phyloP scores from a whole-genome alignment of 2,888 invertebrate genomes.

The Agelastica alni region DNA sequence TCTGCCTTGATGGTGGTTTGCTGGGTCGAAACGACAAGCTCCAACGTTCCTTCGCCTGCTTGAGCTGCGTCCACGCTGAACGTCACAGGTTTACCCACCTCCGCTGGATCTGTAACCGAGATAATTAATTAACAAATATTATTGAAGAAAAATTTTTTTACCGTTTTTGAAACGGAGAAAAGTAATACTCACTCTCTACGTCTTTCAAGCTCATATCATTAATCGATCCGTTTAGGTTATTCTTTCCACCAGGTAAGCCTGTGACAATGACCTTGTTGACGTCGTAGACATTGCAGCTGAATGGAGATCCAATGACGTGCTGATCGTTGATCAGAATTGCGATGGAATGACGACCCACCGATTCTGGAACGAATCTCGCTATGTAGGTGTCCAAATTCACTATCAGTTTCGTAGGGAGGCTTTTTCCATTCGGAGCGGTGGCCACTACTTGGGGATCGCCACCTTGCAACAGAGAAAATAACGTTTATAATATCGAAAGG shows the following conservation, averaged over 20 bases:
- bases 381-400: slow-evolving; percentile 71
- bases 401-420: slow-evolving; percentile 73
- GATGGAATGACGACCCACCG: slow-evolving; percentile 86
- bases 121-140: not conserved
- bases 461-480: too few species aligned
- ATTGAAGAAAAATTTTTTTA: too few species aligned
- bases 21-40: slow-evolving; percentile 87
- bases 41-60: slow-evolving; percentile 91
- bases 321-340: slow-evolving; percentile 82
- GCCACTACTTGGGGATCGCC: slow-evolving; percentile 74
- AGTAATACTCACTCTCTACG: slow-evolving; percentile 18
- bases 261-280: slow-evolving; percentile 79
- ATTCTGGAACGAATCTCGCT: slow-evolving; percentile 80
- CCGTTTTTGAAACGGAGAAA: too few species aligned
- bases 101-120: slow-evolving; percentile 54
- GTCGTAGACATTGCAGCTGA: slow-evolving; percentile 93
- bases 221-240: slow-evolving; percentile 46
- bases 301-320: slow-evolving; percentile 88
- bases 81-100: slow-evolving; percentile 84
- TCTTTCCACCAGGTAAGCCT: slow-evolving; percentile 59
- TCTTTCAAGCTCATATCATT: slow-evolving; percentile 55
- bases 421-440: slow-evolving; percentile 82
- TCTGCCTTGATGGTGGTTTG: slow-evolving; percentile 84
- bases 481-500: too few species aligned
- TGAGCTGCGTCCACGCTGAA: slow-evolving; percentile 94